Evolutionary conservation across 1,140 invertebrate species (phyloP), one percentile per base, ranked within the genome.

Genomic region (Brachionus manjavacas): DNA sequence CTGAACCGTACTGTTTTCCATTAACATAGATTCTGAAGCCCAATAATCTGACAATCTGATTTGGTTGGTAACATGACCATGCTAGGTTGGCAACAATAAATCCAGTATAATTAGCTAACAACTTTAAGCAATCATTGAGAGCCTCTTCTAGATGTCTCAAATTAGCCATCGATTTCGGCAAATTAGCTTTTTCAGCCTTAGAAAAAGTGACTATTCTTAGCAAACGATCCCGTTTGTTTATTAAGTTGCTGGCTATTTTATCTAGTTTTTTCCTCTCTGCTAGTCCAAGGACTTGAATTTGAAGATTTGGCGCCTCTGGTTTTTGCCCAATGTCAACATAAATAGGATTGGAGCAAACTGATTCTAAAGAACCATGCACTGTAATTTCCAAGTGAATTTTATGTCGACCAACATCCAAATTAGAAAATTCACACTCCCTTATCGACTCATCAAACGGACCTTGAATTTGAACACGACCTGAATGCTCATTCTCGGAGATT

Each of bases 1-100:
- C 86, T 76, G 85, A 87, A 8, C 89, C 89, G 84, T 89, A 90
- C 84, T 90, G 89, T 85, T 89, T 89, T 8, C 88, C 88, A 86
- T 90, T 88, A 25, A 90, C 87, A 66, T 89, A 86, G 8, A 89
- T 87, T 83, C 88, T 88, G 85, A 87, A 90, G 16, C 88, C 88
- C 9, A 87, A 85, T 1, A 89, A 79, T 41, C 86, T 81, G 2
- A 89, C 85, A 85, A 88, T 87, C 20, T 86, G 86, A 81, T 88
- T 88, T 23, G 86, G 86, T 85, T 90, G 89, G 6, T 86, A 85
- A 85, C 87, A 88, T 16, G 87, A 86, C 89, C 89, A 90, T 78
- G 87, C 88, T 4, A 90, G 86, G 85, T 89, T 88, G 2, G 87
- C 88, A 28, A 87, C 86, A 83, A 90, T 70, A 85, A 88, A 88